Evolutionary conservation across 2,113 vertebrate genomes (phyloP).

Genomic region (Dermatemys mawii): DNA sequence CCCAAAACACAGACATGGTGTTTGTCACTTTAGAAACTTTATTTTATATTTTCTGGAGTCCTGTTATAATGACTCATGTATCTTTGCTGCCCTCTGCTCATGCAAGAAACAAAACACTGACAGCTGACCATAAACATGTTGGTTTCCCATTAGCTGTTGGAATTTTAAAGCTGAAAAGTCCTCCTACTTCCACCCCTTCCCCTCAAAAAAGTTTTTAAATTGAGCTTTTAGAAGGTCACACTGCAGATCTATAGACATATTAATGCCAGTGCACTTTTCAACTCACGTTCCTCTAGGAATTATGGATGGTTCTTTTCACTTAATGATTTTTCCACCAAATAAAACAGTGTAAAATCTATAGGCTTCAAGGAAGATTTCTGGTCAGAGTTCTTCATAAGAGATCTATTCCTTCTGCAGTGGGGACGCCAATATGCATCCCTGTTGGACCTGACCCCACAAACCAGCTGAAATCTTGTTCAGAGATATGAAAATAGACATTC

Average conservation of each 20-base stretch:
- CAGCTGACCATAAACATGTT: background rate
- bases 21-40: background rate
- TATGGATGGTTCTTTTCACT: background rate
- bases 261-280: background rate
- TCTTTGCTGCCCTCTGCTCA: background rate
- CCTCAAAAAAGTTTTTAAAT: background rate
- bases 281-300: background rate
- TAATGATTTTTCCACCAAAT: background rate
- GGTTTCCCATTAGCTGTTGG: background rate
- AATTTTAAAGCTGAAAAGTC: background rate
- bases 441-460: background rate
- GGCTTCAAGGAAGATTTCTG: background rate
- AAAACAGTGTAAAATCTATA: background rate
- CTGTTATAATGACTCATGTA: background rate
- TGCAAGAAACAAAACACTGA: background rate
- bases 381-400: slow-evolving; percentile 23
- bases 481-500: background rate
- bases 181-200: background rate
- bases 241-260: accelerated
- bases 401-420: slow-evolving; percentile 18
- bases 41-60: background rate
- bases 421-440: background rate
- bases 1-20: background rate
- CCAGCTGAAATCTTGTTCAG: background rate
- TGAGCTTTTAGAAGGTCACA: background rate